Conservation (phyloP, 2,797 vertebrate genomes). For the Mastacembelus armatus region DNA sequence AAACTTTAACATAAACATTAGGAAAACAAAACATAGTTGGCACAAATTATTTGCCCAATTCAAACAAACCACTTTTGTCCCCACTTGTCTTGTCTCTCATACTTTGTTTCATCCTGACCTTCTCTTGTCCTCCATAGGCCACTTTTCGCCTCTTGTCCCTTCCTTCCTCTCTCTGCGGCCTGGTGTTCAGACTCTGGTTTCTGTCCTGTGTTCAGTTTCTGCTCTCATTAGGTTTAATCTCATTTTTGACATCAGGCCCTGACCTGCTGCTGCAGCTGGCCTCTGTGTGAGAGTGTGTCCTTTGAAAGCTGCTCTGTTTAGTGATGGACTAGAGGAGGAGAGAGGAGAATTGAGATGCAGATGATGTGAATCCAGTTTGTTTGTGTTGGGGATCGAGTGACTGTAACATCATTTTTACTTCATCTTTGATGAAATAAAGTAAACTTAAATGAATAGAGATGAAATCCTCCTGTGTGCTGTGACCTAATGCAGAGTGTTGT, state of each 20-base stretch:
- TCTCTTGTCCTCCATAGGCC: no score
- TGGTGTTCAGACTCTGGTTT: slow-evolving; percentile 38
- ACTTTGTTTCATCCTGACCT: neutral
- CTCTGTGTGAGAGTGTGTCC: neutral
- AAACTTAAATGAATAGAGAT: neutral
- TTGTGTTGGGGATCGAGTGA: accelerated
- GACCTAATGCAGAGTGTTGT: neutral
- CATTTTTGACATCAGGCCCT: slow-evolving; percentile 68
- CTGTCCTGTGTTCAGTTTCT: slow-evolving; percentile 46
- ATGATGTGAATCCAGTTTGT: slow-evolving; percentile 2
- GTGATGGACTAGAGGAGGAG: slow-evolving; percentile 19
- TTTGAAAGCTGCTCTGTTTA: slow-evolving; percentile 57
- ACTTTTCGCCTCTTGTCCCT: neutral
- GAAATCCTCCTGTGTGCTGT: neutral
- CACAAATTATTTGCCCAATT: no score
- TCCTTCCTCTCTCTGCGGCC: neutral
- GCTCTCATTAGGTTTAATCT: slow-evolving; percentile 73
- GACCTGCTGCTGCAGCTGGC: slow-evolving; percentile 42
- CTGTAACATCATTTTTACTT: neutral
- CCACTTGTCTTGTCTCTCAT: neutral
- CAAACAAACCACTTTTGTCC: no score
- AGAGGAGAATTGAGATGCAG: slow-evolving; percentile 7
- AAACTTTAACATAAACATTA: neutral
- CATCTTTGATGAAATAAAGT: neutral
- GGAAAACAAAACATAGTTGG: no score